phyloP scores from a whole-genome alignment of 2,113 vertebrate species.

The Crotalus horridus region DNA sequence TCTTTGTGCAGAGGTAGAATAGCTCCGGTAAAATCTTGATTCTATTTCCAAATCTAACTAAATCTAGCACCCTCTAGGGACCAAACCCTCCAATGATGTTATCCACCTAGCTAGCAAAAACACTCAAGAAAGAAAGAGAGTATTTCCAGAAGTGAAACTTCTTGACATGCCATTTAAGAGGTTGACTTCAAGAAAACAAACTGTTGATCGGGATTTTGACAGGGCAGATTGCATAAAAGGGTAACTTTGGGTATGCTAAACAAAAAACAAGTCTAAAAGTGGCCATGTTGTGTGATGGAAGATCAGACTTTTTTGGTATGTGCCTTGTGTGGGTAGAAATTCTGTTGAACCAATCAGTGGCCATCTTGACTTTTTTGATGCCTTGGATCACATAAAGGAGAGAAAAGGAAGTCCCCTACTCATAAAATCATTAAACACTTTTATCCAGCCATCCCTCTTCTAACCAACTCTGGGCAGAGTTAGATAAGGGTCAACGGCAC shows the following conservation, averaged over 20 bases:
- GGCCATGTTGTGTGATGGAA: background rate
- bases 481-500: background rate
- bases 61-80: background rate
- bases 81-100: background rate
- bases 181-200: background rate
- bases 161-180: background rate
- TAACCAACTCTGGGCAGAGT: background rate
- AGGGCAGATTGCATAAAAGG: background rate
- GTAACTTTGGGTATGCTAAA: background rate
- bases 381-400: background rate
- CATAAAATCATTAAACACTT: background rate
- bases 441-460: background rate
- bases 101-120: background rate
- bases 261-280: background rate
- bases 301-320: background rate
- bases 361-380: background rate
- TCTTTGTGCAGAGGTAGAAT: background rate
- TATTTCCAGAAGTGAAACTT: background rate
- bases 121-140: background rate
- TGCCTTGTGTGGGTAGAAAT: background rate
- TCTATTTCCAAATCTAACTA: background rate
- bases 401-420: background rate
- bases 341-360: background rate
- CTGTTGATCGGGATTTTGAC: background rate
- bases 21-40: background rate